Conservation (phyloP, 2,888 invertebrate species). For the Ferrisia virgata region DNA sequence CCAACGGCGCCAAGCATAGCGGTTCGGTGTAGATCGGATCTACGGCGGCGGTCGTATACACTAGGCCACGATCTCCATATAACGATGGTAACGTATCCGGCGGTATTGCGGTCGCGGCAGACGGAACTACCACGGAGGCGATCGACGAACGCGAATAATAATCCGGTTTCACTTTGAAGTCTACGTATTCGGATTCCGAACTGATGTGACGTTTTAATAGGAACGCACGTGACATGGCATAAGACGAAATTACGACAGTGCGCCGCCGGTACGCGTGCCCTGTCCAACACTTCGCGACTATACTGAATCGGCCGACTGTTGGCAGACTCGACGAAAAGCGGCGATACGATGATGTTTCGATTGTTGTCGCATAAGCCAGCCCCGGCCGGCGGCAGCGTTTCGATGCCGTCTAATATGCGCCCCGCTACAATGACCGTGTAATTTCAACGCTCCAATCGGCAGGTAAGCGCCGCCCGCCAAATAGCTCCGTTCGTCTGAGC, state of each 20-base stretch:
- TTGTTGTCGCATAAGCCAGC: background rate
- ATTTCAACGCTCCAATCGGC: constrained; percentile 31
- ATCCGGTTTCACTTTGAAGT: constrained; percentile 36
- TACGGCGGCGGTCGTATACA: background rate
- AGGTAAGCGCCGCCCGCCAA: constrained; percentile 43
- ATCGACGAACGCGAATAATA: constrained; percentile 20
- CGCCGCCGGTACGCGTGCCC: constrained; percentile 34
- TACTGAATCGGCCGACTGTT: background rate
- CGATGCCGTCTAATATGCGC: background rate
- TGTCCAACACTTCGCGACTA: constrained; percentile 41
- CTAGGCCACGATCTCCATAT: background rate
- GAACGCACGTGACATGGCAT: constrained; percentile 45
- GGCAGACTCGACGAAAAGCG: no score
- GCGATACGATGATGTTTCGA: background rate
- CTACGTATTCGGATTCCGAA: constrained; percentile 2
- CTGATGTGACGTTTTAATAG: constrained; percentile 39
- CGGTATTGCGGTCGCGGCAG: no score
- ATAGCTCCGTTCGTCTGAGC: background rate
- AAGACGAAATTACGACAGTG: constrained; percentile 27
- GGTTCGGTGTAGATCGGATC: constrained; percentile 27
- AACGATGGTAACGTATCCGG: background rate
- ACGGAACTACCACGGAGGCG: no score
- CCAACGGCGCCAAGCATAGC: constrained; percentile 59
- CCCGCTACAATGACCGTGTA: background rate
- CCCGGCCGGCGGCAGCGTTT: background rate